Evolutionary conservation across 1,140 invertebrate genomes (phyloP), one percentile per base, ranked within the genome.

Genomic region (Penaeus japonicus): DNA sequence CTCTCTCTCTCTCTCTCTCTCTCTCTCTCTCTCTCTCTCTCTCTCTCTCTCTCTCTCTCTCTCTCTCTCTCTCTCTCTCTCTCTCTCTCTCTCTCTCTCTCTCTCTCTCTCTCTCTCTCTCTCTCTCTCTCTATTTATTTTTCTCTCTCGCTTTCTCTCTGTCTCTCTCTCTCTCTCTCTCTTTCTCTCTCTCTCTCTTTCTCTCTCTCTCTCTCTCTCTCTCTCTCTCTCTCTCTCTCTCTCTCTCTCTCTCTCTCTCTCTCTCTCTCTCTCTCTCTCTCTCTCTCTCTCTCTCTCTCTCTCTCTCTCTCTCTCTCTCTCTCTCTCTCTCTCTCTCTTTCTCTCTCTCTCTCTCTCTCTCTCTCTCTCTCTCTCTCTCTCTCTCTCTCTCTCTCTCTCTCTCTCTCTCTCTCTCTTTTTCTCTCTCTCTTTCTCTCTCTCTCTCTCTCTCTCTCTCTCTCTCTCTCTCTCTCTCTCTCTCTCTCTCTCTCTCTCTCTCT

Each of bases 1-100:
- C 79, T 57, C 53, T 81, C 79, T n/a, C 53, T 81, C 79, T 81
- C 79, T 81, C 79, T 57, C 79, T 81, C 79, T 57, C 79, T 81
- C 79, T 81, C 54, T 30, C 79, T 57, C 15, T 81, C 79, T 30
- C 53, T 81, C 79, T 57, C 17, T 80, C n/a, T 20, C 77, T 57
- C 55, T 30, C n/a, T n/a, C n/a, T n/a, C 7, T 4, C 22, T 4
- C 17, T 65, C 59, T 65, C 59, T 65, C 59, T 65, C 59, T 65
- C 59, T 65, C 59, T 65, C 59, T 65, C 59, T 65, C 59, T 65
- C 59, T 65, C 59, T 65, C 59, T 65, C 59, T 65, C 59, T 65
- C 59, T 65, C 59, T 65, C 59, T 65, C 59, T 65, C 59, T 65
- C 59, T 65, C 59, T 65, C 59, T 65, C 59, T 65, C 59, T 65